Conservation (phyloP, 1,140 invertebrate genomes). For the Bombus sylvicola region DNA sequence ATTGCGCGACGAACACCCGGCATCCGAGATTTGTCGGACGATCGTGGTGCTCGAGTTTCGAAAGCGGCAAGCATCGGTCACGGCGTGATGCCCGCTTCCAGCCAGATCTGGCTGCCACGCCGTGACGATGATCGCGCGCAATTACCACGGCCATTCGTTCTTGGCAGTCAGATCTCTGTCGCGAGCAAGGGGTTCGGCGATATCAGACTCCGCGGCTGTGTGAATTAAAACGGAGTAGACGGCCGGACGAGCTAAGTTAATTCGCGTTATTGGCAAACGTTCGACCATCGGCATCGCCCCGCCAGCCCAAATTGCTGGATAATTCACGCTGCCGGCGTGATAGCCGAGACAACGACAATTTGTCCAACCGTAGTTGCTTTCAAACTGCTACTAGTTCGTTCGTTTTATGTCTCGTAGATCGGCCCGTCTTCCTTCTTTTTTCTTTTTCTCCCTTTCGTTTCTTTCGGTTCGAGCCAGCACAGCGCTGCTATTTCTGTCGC, state of each 20-base stretch:
- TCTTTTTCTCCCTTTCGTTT: background rate
- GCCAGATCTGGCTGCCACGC: background rate
- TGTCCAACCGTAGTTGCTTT: background rate
- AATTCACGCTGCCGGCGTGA: background rate
- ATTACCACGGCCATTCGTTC: background rate
- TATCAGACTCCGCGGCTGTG: background rate
- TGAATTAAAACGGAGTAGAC: background rate
- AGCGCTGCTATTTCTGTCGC: background rate
- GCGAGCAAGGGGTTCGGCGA: background rate
- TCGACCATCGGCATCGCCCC: slow-evolving; percentile 9
- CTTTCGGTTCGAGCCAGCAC: no score
- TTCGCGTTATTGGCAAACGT: slow-evolving; percentile 11
- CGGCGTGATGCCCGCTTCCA: background rate
- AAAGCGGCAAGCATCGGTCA: background rate
- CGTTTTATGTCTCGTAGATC: no score
- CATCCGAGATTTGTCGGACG: background rate
- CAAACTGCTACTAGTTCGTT: background rate
- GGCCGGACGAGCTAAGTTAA: background rate
- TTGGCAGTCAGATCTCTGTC: background rate
- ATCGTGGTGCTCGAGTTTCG: background rate
- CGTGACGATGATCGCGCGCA: background rate
- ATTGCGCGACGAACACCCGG: background rate
- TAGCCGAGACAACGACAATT: background rate
- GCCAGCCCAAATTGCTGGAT: background rate
- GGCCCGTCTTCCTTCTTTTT: background rate